Evolutionary conservation across 2,888 invertebrate genomes (phyloP), one percentile per base, ranked within the genome.

Genomic region (Oscheius myriophilus): DNA sequence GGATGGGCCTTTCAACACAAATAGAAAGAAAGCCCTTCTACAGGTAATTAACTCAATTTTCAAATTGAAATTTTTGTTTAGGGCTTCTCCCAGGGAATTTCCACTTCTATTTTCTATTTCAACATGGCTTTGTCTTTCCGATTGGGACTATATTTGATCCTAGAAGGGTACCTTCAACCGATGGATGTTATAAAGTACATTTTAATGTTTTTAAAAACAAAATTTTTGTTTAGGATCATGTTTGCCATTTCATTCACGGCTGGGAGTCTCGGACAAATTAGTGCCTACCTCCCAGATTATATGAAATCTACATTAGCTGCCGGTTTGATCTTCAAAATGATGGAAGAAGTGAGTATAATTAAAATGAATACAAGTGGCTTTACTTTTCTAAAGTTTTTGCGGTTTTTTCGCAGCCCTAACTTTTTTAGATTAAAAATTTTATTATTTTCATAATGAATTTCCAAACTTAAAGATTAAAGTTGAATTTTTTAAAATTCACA

Each of bases 181-280:
- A 82, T 87, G 46, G 77, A 84, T 70, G 88, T 89, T 42, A 88
- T 88, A 80, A 86, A 87, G 87, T 87, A 46, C 11, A 21, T 26
- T 62, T 1, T 14, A 16, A 25, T 16, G n/a, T 9, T 12, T 45
- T 3, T 49, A 14, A 45, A 16, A 49, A 26, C 23, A 45, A 16
- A 23, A 54, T 14, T 26, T 4, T 33, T 11, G 79, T 76, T 39
- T 84, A 89, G 90, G 66, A 89, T 90, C 2, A 89, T 90, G 80
- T 90, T 89, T 75, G 89, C 89, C 7, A 87, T 90, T 59, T 87
- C 89, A 1, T 89, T 90, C 78, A 88, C 89, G 51, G 89, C 89
- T 2, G 86, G 89, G 21, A 86, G 87, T 12, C 79, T 88, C 49
- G 89, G 88, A 42, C 87, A 87, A 72, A 85, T 87, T 2, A 82